Evolutionary conservation across 2,113 vertebrate genomes (phyloP).

Genomic region (Acrocephalus arundinaceus): DNA sequence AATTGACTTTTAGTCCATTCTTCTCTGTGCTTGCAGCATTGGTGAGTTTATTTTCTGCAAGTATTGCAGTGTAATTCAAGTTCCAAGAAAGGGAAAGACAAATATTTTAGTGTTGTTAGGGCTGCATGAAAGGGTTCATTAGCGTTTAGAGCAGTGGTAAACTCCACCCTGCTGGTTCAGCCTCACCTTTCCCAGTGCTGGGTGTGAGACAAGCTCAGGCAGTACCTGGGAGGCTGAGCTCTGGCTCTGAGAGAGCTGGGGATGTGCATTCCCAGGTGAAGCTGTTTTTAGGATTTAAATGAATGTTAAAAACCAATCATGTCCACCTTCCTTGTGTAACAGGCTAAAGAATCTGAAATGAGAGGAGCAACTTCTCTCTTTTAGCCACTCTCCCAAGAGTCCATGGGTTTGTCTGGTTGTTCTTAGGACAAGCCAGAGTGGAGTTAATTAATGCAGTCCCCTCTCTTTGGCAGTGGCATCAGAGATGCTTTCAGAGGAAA

Average conservation of each 20-base stretch:
- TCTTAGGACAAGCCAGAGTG: background rate
- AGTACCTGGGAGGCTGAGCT: conserved; percentile 18
- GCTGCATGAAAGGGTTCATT: conserved; percentile 22
- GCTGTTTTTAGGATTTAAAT: background rate
- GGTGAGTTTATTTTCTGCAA: background rate
- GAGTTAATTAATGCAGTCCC: background rate
- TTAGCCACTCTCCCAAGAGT: background rate
- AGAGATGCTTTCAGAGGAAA: background rate
- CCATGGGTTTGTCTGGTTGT: background rate
- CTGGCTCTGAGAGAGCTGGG: background rate
- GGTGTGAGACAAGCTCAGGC: conserved; percentile 38
- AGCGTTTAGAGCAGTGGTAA: background rate
- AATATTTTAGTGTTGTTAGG: background rate
- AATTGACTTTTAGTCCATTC: background rate
- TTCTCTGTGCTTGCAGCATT: background rate
- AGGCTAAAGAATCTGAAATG: background rate
- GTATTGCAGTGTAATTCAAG: background rate
- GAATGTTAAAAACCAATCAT: background rate
- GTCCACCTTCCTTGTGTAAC: background rate
- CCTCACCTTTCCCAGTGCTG: conserved; percentile 18
- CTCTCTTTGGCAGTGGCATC: background rate
- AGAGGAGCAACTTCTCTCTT: background rate
- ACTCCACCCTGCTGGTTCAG: conserved; percentile 59
- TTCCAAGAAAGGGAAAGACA: background rate
- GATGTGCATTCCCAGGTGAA: conserved; percentile 31